Percentiles rank a stretch among this genome's conserved stretches.
Evolutionary conservation across 1,140 invertebrate species (phyloP).

Genomic region (Brachionus rubens): DNA sequence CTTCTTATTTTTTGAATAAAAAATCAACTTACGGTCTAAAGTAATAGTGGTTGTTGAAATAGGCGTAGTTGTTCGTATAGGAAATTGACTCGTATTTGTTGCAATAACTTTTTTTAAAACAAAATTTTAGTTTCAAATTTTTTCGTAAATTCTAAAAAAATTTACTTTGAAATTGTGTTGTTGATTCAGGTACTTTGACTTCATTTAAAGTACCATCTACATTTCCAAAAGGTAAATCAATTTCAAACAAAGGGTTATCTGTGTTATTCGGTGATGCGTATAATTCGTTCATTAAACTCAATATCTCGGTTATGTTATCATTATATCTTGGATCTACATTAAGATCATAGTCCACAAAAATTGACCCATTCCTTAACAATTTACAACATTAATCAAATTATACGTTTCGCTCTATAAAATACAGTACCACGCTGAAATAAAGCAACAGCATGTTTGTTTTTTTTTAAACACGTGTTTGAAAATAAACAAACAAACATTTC

Average conservation of each 20-base stretch:
- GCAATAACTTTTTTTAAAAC: no score
- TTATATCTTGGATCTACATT: slow-evolving; percentile 41
- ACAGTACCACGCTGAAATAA: no score
- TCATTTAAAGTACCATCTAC: not conserved
- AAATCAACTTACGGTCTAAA: slow-evolving; percentile 28
- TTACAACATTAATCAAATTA: no score
- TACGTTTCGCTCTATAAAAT: no score
- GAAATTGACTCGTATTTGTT: slow-evolving; percentile 35
- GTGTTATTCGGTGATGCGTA: slow-evolving; percentile 30
- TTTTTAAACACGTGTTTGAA: no score
- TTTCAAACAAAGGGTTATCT: not conserved
- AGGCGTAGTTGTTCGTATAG: not conserved
- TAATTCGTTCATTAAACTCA: slow-evolving; percentile 12
- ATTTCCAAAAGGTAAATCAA: slow-evolving; percentile 22
- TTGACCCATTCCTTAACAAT: not conserved
- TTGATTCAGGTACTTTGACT: not conserved
- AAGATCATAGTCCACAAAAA: slow-evolving; percentile 35
- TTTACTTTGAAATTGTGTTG: slow-evolving; percentile 31
- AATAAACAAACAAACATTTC: no score
- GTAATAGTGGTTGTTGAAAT: slow-evolving; percentile 15
- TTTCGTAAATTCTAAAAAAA: no score
- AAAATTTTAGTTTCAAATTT: no score
- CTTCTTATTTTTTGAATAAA: no score
- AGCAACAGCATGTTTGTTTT: no score
- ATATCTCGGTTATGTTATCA: not conserved